These are phyloP conservation scores for Spheniscus humboldti DNA, from an alignment of 2,797 vertebrate species.

Conservation along the genomic window DNA sequence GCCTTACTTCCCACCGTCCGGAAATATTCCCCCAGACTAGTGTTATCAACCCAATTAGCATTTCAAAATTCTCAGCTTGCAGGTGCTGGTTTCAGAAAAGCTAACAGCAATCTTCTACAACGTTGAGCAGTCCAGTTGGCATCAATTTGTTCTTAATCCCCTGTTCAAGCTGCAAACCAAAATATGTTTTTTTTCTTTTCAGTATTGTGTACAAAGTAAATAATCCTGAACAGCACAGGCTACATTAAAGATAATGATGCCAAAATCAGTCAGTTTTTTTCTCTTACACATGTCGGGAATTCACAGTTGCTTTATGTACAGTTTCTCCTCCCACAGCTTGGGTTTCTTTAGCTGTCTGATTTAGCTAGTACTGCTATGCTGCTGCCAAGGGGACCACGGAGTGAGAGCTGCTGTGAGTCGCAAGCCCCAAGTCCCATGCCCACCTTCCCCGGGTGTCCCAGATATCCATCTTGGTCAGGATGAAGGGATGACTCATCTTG, in stretches of 20 bases:
- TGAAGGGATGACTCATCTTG: neutral
- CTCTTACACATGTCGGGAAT: accelerated
- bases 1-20: neutral
- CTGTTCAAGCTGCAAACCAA: neutral
- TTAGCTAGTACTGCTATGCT: neutral
- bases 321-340: neutral
- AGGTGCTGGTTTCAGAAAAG: constrained; percentile 19
- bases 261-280: neutral
- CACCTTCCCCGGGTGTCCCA: neutral
- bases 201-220: neutral
- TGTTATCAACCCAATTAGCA: neutral
- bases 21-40: neutral
- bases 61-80: constrained; percentile 37
- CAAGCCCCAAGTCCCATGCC: neutral
- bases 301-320: neutral
- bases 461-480: neutral
- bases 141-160: neutral
- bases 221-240: neutral
- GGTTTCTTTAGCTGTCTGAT: neutral
- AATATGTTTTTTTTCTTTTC: neutral
- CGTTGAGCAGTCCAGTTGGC: constrained; percentile 12
- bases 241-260: neutral
- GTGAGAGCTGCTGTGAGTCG: neutral
- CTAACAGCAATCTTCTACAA: neutral
- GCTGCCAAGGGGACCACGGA: neutral